phyloP scores from a whole-genome alignment of 2,888 invertebrate species.

The Branchellion lobata region DNA sequence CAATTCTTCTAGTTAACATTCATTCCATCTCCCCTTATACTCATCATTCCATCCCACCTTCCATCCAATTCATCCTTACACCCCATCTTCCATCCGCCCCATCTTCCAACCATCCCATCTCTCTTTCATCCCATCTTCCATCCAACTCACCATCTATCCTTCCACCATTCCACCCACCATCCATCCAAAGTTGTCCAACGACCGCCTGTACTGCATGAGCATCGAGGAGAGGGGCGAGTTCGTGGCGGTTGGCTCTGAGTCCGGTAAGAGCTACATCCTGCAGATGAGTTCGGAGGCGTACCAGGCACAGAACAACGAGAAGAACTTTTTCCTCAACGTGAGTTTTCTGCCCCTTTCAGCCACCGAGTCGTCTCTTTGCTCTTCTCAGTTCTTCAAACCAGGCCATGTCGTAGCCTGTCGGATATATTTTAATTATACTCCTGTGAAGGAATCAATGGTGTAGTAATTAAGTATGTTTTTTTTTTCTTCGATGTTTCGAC shows the following conservation, averaged over 20 bases:
- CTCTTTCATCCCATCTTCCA: too few species aligned
- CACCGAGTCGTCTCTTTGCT: too few species aligned
- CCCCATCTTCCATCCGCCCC: neutral
- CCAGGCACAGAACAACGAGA: slow-evolving; percentile 31
- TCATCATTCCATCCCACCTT: too few species aligned
- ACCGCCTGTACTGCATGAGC: slow-evolving; percentile 27
- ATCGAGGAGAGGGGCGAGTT: slow-evolving; percentile 42
- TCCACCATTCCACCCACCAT: too few species aligned
- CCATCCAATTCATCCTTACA: too few species aligned
- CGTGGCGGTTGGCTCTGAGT: slow-evolving; percentile 40
- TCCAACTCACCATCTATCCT: too few species aligned
- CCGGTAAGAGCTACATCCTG: slow-evolving; percentile 31
- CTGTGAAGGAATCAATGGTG: neutral
- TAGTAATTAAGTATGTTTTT: neutral
- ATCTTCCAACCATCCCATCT: neutral
- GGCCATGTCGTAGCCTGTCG: neutral
- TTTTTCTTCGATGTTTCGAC: too few species aligned
- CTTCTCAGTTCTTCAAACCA: neutral
- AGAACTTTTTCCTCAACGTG: slow-evolving; percentile 28
- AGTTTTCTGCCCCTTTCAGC: neutral
- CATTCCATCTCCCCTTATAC: neutral
- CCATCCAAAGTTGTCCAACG: slow-evolving; percentile 27
- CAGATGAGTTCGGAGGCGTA: slow-evolving; percentile 36
- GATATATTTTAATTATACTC: neutral
- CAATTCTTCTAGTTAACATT: neutral